Conservation (phyloP, 2,888 invertebrate genomes). For the Seira musarum region DNA sequence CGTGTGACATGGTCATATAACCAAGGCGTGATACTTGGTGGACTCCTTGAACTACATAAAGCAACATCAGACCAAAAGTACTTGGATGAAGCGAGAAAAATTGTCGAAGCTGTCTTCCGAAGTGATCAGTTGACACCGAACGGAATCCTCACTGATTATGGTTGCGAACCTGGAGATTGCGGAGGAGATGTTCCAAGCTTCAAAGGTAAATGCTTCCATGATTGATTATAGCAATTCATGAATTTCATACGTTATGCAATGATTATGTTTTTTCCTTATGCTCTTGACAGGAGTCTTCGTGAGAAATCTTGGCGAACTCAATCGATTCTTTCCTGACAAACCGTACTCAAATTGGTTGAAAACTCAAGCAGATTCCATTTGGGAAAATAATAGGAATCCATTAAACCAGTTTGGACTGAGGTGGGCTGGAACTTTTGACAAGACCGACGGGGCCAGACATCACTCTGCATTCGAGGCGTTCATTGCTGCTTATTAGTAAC, state of each 20-base stretch:
- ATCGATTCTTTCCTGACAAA: constrained; percentile 51
- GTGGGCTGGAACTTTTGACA: constrained; percentile 62
- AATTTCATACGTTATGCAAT: no score
- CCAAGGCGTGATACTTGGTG: constrained; percentile 62
- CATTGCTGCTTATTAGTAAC: constrained; percentile 58
- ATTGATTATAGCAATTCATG: no score
- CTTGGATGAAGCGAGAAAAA: constrained; percentile 46
- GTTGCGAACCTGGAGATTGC: constrained; percentile 55
- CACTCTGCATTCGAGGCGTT: constrained; percentile 67
- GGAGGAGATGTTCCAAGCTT: constrained; percentile 60
- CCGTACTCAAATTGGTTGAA: constrained; percentile 58
- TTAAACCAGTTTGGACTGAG: background rate
- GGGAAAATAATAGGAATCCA: constrained; percentile 52
- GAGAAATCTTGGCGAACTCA: constrained; percentile 66
- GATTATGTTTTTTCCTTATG: no score
- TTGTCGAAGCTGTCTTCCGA: constrained; percentile 63
- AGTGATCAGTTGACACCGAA: constrained; percentile 57
- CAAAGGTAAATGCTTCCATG: no score
- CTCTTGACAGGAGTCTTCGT: constrained; percentile 66
- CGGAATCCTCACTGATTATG: constrained; percentile 63
- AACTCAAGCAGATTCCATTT: constrained; percentile 55
- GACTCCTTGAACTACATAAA: constrained; percentile 55
- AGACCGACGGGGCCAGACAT: constrained; percentile 59
- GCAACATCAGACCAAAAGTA: constrained; percentile 50
- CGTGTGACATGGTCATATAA: constrained; percentile 46